phyloP scores from a whole-genome alignment of 2,888 invertebrate genomes.

The Heliconius cydno region DNA sequence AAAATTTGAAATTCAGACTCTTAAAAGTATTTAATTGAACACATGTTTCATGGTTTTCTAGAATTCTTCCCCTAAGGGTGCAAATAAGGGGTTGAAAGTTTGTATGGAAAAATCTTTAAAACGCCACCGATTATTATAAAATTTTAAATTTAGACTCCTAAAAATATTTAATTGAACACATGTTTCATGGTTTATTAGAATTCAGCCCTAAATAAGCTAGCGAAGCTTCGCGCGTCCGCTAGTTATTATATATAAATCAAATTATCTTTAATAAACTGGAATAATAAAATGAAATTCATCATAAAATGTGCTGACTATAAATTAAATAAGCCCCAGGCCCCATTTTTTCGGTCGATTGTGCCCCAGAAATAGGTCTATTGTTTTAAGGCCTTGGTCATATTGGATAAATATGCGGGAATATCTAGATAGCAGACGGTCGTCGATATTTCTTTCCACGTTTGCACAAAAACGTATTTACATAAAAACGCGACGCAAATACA shows the following conservation, averaged over 20 bases:
- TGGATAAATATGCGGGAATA: neutral
- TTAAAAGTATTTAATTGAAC: no score
- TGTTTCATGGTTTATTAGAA: no score
- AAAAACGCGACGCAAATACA: conserved; percentile 36
- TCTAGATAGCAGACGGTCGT: neutral
- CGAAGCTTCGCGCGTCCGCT: no score
- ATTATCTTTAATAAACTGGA: neutral
- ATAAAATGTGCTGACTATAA: conserved; percentile 8
- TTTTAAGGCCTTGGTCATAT: conserved; percentile 1
- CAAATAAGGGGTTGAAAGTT: no score
- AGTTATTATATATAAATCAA: neutral
- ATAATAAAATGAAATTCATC: conserved; percentile 4
- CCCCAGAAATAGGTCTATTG: conserved; percentile 14
- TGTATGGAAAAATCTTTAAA: no score
- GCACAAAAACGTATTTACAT: conserved; percentile 39
- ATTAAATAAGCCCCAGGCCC: neutral
- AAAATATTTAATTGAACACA: no score
- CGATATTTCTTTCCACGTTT: conserved; percentile 18
- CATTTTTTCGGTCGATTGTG: neutral
- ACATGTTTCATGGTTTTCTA: no score
- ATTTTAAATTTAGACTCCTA: no score
- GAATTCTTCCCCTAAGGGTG: no score
- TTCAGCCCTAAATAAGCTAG: no score
- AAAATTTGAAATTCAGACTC: no score
- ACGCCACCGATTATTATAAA: no score